Evolutionary conservation across 2,888 invertebrate genomes (phyloP).

Genomic region (Zhuqinia jingwanae): DNA sequence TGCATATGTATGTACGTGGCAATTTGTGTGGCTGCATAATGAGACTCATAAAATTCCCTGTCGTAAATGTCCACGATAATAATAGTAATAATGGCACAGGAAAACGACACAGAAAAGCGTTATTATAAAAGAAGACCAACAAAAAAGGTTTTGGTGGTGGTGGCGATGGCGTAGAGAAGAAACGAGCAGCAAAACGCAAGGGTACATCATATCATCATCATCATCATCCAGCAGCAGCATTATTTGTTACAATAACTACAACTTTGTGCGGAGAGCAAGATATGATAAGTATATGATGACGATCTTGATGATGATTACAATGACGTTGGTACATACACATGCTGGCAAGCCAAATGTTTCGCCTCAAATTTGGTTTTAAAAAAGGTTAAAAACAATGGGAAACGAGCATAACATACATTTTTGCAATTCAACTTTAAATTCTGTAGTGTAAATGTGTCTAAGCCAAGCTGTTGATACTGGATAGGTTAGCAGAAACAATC

Average conservation of each 20-base stretch:
- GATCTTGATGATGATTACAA: background rate
- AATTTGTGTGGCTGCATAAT: slow-evolving; percentile 65
- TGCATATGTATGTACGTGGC: background rate
- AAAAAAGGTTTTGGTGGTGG: slow-evolving; percentile 8
- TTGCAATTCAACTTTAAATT: too few species aligned
- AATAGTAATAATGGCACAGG: slow-evolving; percentile 63
- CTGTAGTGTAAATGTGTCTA: too few species aligned
- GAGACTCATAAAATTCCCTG: slow-evolving; percentile 66
- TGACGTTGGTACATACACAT: background rate
- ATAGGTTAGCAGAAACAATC: too few species aligned
- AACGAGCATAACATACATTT: background rate
- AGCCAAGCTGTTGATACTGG: too few species aligned
- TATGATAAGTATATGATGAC: slow-evolving; percentile 31
- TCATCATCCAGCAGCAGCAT: too few species aligned
- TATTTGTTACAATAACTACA: background rate
- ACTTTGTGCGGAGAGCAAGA: background rate
- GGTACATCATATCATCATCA: too few species aligned
- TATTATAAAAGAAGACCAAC: slow-evolving; percentile 58
- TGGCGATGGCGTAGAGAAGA: background rate
- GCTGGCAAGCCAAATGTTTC: slow-evolving; percentile 64
- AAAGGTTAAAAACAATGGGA: slow-evolving; percentile 33
- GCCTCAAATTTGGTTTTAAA: slow-evolving; percentile 66
- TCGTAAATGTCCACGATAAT: slow-evolving; percentile 70
- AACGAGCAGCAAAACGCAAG: too few species aligned
- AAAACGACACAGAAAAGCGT: slow-evolving; percentile 47